A percentile compares a stretch with the other conserved stretches of the same genome.
Evolutionary conservation across 2,888 invertebrate genomes (phyloP).

Genomic region (Apantesis nais): DNA sequence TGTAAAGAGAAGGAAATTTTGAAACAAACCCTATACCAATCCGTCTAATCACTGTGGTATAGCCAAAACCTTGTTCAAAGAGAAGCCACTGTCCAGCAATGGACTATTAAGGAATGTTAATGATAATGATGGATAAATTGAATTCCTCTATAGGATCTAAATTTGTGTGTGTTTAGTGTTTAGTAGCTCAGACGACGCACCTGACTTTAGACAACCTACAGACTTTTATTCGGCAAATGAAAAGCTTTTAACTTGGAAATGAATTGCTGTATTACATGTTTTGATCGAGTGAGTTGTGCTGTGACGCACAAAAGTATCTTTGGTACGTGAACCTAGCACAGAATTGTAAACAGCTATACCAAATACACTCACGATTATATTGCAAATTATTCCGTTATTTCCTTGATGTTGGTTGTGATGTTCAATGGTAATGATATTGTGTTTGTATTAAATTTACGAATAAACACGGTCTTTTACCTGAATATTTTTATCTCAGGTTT

Average conservation of each 20-base stretch:
- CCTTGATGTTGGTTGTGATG: conserved; percentile 28
- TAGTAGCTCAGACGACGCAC: neutral
- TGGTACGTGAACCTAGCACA: conserved; percentile 6
- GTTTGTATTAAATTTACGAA: neutral
- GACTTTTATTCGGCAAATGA: conserved; percentile 68
- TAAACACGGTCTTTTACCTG: too few relatives aligned
- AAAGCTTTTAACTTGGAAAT: conserved; percentile 78
- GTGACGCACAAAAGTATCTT: conserved; percentile 35
- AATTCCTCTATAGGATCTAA: neutral
- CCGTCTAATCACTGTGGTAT: too few relatives aligned
- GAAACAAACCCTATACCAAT: too few relatives aligned
- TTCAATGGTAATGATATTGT: conserved; percentile 9
- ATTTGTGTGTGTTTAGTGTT: too few relatives aligned
- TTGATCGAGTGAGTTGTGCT: conserved; percentile 25
- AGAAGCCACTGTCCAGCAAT: too few relatives aligned
- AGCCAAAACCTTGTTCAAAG: too few relatives aligned
- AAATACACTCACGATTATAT: neutral
- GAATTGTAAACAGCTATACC: neutral
- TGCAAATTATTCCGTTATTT: conserved; percentile 42
- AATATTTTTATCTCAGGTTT: too few relatives aligned
- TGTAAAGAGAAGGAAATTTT: too few relatives aligned
- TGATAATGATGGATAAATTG: neutral
- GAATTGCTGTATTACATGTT: conserved; percentile 65
- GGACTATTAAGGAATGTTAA: too few relatives aligned
- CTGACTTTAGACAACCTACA: conserved; percentile 37